Evolutionary conservation across 64 coral and sea anemone species (phyloP).

Genomic region (Montipora cactus): DNA sequence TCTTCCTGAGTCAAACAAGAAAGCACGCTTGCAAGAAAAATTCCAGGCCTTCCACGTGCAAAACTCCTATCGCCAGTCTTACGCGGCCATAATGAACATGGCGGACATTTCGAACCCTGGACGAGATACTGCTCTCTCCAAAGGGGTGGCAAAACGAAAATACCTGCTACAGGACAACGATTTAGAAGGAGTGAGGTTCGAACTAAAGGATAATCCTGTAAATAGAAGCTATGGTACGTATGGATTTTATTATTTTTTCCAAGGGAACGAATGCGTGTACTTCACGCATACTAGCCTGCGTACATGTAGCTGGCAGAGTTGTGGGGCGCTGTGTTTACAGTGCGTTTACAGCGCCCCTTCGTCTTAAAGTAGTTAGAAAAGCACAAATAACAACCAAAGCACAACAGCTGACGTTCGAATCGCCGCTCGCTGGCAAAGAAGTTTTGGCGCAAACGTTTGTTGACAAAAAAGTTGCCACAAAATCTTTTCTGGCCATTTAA

Average conservation of each 20-base stretch:
- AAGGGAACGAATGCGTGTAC: no score
- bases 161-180: conserved; percentile 84
- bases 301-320: no score
- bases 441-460: no score
- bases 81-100: conserved; percentile 47
- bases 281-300: no score
- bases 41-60: conserved; percentile 7
- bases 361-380: no score
- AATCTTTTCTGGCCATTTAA: no score
- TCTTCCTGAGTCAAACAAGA: background rate
- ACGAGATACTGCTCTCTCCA: conserved; percentile 31
- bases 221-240: conserved; percentile 82
- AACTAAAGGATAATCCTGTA: conserved; percentile 79
- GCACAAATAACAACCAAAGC: no score
- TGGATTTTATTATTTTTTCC: background rate
- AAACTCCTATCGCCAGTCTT: conserved; percentile 1
- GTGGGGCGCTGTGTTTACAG: no score
- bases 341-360: no score
- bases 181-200: conserved; percentile 67
- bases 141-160: conserved; percentile 77
- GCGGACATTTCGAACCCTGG: conserved; percentile 35
- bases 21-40: conserved; percentile 49
- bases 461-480: no score
- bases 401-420: no score
- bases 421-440: no score